phyloP scores from a whole-genome alignment of 2,888 invertebrate species.

The Augochlorella aurata region DNA sequence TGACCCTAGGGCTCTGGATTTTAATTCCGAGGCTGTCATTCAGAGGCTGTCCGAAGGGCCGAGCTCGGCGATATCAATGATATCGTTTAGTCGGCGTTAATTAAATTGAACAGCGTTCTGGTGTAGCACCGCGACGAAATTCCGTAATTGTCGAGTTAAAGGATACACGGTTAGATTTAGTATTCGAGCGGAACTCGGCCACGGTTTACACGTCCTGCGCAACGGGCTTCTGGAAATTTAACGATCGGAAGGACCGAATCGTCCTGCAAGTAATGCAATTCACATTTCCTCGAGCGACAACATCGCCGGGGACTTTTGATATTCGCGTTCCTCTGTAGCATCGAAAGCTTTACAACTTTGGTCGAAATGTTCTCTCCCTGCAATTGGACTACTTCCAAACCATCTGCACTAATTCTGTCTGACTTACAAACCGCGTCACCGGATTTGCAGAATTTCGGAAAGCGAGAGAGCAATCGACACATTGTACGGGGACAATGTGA shows the following conservation, averaged over 20 bases:
- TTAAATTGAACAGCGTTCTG: no score
- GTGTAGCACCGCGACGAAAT: no score
- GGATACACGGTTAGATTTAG: neutral
- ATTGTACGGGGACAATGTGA: constrained; percentile 33
- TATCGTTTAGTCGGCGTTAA: no score
- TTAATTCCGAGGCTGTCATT: no score
- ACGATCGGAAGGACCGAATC: constrained; percentile 35
- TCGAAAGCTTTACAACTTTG: constrained; percentile 51
- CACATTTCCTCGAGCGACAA: constrained; percentile 48
- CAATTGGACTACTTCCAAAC: constrained; percentile 54
- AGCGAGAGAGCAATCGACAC: constrained; percentile 43
- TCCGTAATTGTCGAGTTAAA: neutral
- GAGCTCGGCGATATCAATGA: no score
- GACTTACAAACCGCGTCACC: constrained; percentile 43
- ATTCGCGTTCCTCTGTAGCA: constrained; percentile 20
- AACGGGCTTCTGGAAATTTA: constrained; percentile 34
- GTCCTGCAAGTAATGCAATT: constrained; percentile 42
- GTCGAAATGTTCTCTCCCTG: constrained; percentile 23
- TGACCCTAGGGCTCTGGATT: no score
- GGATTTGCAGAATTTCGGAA: constrained; percentile 46
- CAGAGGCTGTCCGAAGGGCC: no score
- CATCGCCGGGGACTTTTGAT: constrained; percentile 38
- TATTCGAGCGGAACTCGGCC: neutral
- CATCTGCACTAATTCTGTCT: constrained; percentile 49
- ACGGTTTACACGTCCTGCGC: constrained; percentile 9